These are phyloP conservation scores for Struthio camelus DNA, from an alignment of 2,113 vertebrate species.

Conservation along the genomic window DNA sequence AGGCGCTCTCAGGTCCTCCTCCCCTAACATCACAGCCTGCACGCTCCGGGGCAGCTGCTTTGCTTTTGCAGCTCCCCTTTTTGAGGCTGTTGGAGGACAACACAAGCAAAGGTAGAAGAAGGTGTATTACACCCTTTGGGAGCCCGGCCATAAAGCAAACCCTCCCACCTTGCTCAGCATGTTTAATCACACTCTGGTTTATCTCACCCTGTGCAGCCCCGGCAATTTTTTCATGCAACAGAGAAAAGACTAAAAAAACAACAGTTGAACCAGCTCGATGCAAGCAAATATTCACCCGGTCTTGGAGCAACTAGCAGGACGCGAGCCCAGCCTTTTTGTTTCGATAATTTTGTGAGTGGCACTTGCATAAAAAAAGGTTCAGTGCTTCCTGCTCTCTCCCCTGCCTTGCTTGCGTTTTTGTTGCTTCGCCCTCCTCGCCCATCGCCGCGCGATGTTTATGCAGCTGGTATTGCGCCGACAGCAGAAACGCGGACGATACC, in stretches of 20 bases:
- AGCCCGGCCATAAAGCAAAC: background rate
- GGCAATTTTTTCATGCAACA: background rate
- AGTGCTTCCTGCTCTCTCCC: background rate
- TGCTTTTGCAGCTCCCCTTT: too few species aligned
- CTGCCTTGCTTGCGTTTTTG: background rate
- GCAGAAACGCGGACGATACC: accelerated
- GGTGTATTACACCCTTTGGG: too few species aligned
- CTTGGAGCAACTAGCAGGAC: background rate
- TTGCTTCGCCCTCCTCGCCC: background rate
- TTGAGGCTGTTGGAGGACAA: too few species aligned
- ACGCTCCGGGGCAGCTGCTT: background rate
- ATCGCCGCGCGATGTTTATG: accelerated
- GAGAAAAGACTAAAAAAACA: background rate
- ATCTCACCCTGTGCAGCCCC: too few species aligned
- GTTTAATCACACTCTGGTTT: background rate
- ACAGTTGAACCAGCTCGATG: too few species aligned
- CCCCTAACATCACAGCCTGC: background rate
- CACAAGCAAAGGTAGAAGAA: too few species aligned
- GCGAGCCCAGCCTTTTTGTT: too few species aligned
- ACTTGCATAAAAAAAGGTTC: background rate
- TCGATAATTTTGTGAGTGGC: too few species aligned
- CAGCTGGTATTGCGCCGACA: too few species aligned
- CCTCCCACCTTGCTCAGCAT: background rate
- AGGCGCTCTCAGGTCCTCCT: too few species aligned
- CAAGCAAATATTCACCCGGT: background rate